Evolutionary conservation across 2,113 vertebrate species (phyloP).

Genomic region (Eretmochelys imbricata): DNA sequence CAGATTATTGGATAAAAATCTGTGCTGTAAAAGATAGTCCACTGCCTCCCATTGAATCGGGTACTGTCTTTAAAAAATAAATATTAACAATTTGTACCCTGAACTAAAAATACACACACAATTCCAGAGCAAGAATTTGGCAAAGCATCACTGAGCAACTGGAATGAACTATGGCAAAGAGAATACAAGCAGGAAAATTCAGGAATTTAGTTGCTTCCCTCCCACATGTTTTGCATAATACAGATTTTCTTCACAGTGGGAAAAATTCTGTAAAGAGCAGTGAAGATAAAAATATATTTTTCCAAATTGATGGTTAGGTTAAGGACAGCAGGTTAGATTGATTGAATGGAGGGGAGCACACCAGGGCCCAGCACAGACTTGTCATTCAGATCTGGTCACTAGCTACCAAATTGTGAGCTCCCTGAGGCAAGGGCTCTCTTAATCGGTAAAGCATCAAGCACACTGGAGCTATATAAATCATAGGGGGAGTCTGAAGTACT

Average conservation of each 20-base stretch:
- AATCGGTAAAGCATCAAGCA: too few species aligned
- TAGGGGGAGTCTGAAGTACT: neutral
- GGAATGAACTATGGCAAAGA: neutral
- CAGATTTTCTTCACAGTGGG: neutral
- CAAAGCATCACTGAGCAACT: neutral
- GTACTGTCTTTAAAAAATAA: neutral
- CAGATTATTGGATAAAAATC: neutral
- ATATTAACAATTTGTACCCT: neutral
- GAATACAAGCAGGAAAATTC: neutral
- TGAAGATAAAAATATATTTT: neutral
- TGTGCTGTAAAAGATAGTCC: neutral
- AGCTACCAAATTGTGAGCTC: too few species aligned
- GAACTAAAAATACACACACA: accelerated
- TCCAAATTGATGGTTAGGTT: accelerated
- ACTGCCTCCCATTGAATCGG: neutral
- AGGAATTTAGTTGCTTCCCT: neutral
- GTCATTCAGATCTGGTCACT: too few species aligned
- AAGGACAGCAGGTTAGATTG: neutral
- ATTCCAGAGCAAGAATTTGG: accelerated
- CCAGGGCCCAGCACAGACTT: neutral
- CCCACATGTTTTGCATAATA: neutral
- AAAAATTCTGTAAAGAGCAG: neutral
- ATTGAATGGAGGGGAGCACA: neutral
- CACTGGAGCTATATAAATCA: too few species aligned
- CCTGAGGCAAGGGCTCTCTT: too few species aligned